These are phyloP conservation scores for Pterostichus niger DNA, from an alignment of 2,888 invertebrate genomes.

Conservation along the genomic window DNA sequence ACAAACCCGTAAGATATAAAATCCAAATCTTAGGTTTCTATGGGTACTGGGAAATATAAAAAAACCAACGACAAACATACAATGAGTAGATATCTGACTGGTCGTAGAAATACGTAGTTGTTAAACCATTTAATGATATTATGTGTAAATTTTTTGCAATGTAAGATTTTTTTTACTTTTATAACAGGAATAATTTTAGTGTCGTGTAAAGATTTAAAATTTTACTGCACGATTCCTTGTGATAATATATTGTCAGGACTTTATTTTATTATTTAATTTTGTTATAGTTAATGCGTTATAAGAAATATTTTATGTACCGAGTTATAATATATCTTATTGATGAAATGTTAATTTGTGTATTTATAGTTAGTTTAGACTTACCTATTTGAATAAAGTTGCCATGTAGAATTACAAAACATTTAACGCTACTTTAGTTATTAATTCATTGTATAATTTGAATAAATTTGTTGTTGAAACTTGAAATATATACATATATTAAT, in stretches of 20 bases:
- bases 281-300: neutral
- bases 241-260: slow-evolving; percentile 16
- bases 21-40: too few relatives aligned
- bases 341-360: neutral
- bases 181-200: neutral
- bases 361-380: too few relatives aligned
- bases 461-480: neutral
- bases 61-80: too few relatives aligned
- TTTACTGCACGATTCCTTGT: slow-evolving; percentile 16
- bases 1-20: too few relatives aligned
- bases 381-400: slow-evolving; percentile 10
- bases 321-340: neutral
- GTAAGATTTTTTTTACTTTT: too few relatives aligned
- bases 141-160: too few relatives aligned
- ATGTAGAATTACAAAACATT: slow-evolving; percentile 6
- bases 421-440: slow-evolving; percentile 1
- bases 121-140: too few relatives aligned
- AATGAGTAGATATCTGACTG: too few relatives aligned
- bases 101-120: too few relatives aligned
- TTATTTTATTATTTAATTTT: slow-evolving; percentile 4
- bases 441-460: slow-evolving; percentile 13
- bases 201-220: neutral
- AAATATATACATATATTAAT: neutral
- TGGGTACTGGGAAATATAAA: too few relatives aligned
- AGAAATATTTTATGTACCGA: neutral